Evolutionary conservation across 1,140 invertebrate genomes (phyloP).

Genomic region (Holotrichia oblita): DNA sequence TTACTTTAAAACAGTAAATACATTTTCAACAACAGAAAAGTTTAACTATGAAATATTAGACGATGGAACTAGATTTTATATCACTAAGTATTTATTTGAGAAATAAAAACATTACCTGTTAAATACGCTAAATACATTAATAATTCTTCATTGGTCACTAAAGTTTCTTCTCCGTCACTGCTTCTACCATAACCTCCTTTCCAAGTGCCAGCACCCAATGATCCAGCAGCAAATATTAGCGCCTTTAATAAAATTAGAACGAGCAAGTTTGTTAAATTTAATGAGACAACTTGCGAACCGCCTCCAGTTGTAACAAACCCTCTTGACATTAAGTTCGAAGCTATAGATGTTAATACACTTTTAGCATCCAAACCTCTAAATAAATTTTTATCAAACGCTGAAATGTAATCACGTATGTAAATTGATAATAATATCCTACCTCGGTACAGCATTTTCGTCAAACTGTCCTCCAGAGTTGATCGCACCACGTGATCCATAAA

Average conservation of each 20-base stretch:
- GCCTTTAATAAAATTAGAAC: slow-evolving; percentile 83
- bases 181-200: slow-evolving; percentile 67
- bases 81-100: background rate
- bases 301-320: slow-evolving; percentile 48
- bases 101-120: slow-evolving; percentile 49
- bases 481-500: slow-evolving; percentile 29
- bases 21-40: too few relatives aligned
- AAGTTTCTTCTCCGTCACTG: slow-evolving; percentile 61
- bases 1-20: too few relatives aligned
- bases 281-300: slow-evolving; percentile 74
- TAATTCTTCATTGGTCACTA: slow-evolving; percentile 56
- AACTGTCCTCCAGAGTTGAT: slow-evolving; percentile 32
- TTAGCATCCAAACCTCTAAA: slow-evolving; percentile 56
- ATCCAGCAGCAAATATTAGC: slow-evolving; percentile 80
- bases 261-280: slow-evolving; percentile 84
- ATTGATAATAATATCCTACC: background rate
- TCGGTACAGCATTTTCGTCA: slow-evolving; percentile 40
- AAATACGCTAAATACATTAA: slow-evolving; percentile 57
- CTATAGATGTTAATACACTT: slow-evolving; percentile 54
- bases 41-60: too few relatives aligned
- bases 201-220: slow-evolving; percentile 74
- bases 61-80: too few relatives aligned
- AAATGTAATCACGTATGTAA: too few relatives aligned
- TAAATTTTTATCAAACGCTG: too few relatives aligned
- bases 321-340: slow-evolving; percentile 55